Evolutionary conservation across 2,113 vertebrate species (phyloP).

Genomic region (Athene noctua): DNA sequence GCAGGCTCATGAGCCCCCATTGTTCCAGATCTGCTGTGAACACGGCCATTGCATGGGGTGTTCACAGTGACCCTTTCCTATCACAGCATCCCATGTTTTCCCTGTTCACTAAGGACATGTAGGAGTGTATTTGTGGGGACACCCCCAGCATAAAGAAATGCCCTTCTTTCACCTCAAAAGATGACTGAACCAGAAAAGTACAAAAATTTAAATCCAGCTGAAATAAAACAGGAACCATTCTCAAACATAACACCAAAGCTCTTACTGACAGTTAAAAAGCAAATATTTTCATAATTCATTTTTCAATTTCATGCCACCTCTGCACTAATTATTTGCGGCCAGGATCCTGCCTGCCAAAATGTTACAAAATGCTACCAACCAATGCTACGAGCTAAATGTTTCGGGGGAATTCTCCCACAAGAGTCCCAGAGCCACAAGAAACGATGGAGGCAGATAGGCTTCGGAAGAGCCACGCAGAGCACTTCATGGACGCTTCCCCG

Average conservation of each 20-base stretch:
- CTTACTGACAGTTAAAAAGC: constrained; percentile 4
- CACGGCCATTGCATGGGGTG: neutral
- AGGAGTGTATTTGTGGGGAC: neutral
- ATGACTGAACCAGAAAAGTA: neutral
- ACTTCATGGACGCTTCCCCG: accelerated
- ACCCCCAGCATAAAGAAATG: neutral
- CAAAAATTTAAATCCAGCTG: neutral
- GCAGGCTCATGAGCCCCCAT: accelerated
- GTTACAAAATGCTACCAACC: neutral
- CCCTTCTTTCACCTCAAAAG: neutral
- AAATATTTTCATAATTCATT: constrained; percentile 48
- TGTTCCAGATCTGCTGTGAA: neutral
- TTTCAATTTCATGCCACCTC: constrained; percentile 45
- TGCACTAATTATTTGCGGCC: constrained; percentile 12
- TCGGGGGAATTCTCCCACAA: neutral
- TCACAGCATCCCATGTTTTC: neutral
- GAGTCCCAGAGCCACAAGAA: neutral
- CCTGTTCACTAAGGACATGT: accelerated
- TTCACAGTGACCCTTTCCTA: neutral
- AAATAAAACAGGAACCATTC: neutral
- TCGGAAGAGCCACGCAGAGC: neutral
- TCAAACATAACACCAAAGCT: neutral
- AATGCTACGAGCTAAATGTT: neutral
- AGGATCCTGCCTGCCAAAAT: neutral
- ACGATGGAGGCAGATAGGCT: accelerated